phyloP scores from a whole-genome alignment of 2,888 invertebrate genomes.

The Rhimphoctona megacephalus region DNA sequence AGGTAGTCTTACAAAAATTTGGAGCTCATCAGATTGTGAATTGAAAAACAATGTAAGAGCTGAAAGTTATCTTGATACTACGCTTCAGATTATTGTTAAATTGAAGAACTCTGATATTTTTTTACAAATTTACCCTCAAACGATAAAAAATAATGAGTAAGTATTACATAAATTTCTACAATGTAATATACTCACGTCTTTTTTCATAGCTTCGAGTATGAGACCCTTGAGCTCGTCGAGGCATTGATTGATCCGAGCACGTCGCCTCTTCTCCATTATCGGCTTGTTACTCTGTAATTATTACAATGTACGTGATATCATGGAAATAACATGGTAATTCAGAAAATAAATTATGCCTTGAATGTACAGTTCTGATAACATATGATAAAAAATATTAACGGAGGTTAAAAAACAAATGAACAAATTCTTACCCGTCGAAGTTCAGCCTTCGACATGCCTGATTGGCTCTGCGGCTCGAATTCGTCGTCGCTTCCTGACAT shows the following conservation, averaged over 20 bases:
- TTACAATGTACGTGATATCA: conserved; percentile 55
- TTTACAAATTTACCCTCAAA: not conserved
- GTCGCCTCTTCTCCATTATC: conserved; percentile 95
- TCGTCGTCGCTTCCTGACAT: conserved; percentile 84
- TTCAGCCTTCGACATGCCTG: conserved; percentile 89
- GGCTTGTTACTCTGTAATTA: conserved; percentile 94
- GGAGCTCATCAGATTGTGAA: not conserved
- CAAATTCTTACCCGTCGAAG: conserved; percentile 87
- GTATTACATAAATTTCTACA: not conserved
- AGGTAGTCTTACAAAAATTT: not conserved
- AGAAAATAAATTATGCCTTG: conserved; percentile 43
- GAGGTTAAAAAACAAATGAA: not conserved
- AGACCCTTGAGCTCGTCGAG: conserved; percentile 94
- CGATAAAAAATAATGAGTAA: not conserved
- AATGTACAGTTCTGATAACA: not conserved
- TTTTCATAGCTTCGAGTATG: conserved; percentile 93
- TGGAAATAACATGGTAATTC: conserved; percentile 36
- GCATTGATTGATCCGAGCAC: conserved; percentile 96
- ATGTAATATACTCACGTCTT: conserved; percentile 91
- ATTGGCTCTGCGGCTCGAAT: conserved; percentile 85
- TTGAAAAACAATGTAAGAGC: not conserved
- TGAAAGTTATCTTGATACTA: not conserved
- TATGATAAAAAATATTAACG: not conserved
- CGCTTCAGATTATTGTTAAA: not conserved
- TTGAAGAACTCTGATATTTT: not conserved